Percentiles rank a stretch among this genome's conserved stretches.
Evolutionary conservation across 53 echinoderm and acorn worm species (phyloP).

Genomic region (Luidia sarsii): DNA sequence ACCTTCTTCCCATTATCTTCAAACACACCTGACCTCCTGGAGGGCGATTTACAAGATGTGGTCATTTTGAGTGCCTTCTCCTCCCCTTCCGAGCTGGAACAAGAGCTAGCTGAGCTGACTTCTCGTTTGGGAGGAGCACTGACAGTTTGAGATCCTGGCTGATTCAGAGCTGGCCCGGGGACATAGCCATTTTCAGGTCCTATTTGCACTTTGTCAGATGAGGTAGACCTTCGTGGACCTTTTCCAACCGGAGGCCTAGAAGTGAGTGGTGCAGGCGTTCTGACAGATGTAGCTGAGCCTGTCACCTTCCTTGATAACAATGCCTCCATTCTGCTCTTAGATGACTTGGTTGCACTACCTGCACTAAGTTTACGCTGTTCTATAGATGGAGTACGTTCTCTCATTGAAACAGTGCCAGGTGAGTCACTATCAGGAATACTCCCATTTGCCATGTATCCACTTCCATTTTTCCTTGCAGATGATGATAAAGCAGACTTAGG

Average conservation of each 20-base stretch:
- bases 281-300: conserved; percentile 45
- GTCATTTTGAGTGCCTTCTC: conserved; percentile 23
- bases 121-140: conserved; percentile 26
- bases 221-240: conserved; percentile 53
- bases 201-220: conserved; percentile 45
- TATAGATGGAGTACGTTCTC: conserved; percentile 32
- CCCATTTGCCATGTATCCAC: conserved; percentile 11
- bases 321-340: conserved; percentile 40
- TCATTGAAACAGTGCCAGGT: not conserved
- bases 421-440: conserved; percentile 9
- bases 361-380: conserved; percentile 29
- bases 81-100: conserved; percentile 52
- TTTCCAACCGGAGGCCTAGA: conserved; percentile 33
- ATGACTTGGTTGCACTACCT: not conserved
- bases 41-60: not conserved
- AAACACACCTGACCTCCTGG: conserved; percentile 3
- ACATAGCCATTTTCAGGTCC: conserved; percentile 42
- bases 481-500: not conserved
- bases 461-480: conserved; percentile 6
- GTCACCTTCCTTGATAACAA: conserved; percentile 36
- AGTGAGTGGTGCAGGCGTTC: conserved; percentile 1
- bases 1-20: conserved; percentile 23
- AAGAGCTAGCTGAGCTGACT: conserved; percentile 42
- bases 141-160: not conserved
- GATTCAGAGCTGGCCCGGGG: conserved; percentile 27